Conservation (phyloP, 2,113 vertebrate genomes). For the Mobula birostris region DNA sequence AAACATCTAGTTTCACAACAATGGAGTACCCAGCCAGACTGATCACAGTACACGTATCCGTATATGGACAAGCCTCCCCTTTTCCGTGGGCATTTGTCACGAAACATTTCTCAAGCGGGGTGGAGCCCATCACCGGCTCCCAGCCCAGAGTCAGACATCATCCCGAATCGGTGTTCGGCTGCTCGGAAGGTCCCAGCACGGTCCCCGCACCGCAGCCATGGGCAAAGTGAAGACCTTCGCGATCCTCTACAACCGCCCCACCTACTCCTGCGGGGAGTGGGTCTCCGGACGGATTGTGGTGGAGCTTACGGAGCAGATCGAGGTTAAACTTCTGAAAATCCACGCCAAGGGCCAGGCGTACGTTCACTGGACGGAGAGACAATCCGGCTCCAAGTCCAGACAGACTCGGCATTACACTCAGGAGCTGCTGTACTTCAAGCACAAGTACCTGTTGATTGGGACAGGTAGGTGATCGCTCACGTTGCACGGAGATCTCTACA, state of each 20-base stretch:
- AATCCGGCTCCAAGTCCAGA: too few species aligned
- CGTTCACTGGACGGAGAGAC: background rate
- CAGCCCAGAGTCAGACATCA: background rate
- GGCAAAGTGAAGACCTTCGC: background rate
- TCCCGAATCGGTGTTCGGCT: background rate
- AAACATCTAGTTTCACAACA: too few species aligned
- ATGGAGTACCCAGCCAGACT: too few species aligned
- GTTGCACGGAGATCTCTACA: background rate
- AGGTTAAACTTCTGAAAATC: slow-evolving; percentile 10
- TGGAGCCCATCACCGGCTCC: too few species aligned
- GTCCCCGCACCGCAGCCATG: background rate
- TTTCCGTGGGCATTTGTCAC: too few species aligned
- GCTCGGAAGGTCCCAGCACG: too few species aligned
- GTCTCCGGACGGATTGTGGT: slow-evolving; percentile 27
- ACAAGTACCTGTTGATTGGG: background rate
- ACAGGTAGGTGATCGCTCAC: background rate
- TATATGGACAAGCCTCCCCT: too few species aligned
- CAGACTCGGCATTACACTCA: background rate
- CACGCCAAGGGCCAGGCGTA: background rate
- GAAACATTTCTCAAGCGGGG: background rate
- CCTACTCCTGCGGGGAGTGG: slow-evolving; percentile 32
- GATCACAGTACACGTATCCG: too few species aligned
- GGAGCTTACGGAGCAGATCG: slow-evolving; percentile 3
- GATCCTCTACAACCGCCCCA: background rate
- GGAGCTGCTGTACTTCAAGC: background rate